These are phyloP conservation scores for Ectemnius continuus DNA, from an alignment of 2,888 invertebrate species.

Conservation along the genomic window DNA sequence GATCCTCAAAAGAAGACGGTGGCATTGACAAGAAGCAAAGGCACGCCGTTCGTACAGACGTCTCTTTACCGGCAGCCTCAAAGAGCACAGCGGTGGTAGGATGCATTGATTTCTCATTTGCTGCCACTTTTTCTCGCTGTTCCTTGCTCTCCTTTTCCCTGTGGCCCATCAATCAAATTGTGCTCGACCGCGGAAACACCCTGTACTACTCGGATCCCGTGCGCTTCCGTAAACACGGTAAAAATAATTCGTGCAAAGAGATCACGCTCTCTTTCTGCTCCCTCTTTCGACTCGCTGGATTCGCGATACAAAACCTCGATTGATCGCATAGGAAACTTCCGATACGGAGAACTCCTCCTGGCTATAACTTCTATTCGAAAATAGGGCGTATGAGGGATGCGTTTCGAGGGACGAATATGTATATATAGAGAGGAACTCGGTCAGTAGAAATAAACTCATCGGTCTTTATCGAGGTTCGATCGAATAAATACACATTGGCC, in stretches of 20 bases:
- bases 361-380: not conserved
- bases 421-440: not conserved
- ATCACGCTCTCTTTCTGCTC: not conserved
- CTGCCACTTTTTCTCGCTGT: slow-evolving; percentile 15
- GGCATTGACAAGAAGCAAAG: not conserved
- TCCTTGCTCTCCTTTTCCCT: slow-evolving; percentile 2
- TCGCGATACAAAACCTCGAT: not conserved
- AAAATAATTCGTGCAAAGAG: not conserved
- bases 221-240: not conserved
- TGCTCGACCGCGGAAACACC: not conserved
- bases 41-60: not conserved
- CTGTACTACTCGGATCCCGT: not conserved
- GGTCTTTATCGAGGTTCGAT: not conserved
- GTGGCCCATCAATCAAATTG: not conserved
- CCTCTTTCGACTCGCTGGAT: not conserved
- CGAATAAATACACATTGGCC: not conserved
- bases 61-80: slow-evolving; percentile 19
- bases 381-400: not conserved
- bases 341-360: not conserved
- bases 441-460: not conserved
- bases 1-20: not conserved
- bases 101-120: slow-evolving; percentile 46
- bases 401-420: not conserved
- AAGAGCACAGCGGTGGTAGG: not conserved
- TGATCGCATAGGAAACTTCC: not conserved